Evolutionary conservation across 1,140 invertebrate genomes (phyloP).

Genomic region (Sipha flava): DNA sequence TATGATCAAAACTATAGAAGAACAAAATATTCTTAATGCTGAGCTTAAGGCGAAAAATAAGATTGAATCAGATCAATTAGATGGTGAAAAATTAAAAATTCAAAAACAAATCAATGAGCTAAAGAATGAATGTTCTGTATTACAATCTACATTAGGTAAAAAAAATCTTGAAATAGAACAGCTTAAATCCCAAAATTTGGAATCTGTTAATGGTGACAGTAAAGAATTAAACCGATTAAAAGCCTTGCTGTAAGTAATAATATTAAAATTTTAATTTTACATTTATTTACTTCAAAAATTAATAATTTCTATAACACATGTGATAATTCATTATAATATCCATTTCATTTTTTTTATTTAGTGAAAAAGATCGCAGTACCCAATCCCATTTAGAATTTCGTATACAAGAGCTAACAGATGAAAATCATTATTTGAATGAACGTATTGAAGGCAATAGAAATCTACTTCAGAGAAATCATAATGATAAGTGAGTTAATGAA

Average conservation of each 20-base stretch:
- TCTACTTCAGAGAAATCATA: background rate
- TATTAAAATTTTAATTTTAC: background rate
- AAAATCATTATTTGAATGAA: constrained; percentile 23
- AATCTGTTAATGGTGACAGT: background rate
- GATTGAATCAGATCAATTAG: background rate
- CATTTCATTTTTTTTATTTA: background rate
- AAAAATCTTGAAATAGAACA: background rate
- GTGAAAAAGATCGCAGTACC: background rate
- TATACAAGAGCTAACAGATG: constrained; percentile 21
- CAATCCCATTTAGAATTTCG: constrained; percentile 15
- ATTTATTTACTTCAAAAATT: no score
- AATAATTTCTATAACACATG: no score
- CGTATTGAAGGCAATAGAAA: background rate
- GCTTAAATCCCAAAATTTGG: background rate
- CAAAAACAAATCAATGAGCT: background rate
- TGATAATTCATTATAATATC: no score
- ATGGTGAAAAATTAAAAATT: background rate
- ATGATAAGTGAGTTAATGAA: background rate
- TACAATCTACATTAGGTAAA: background rate
- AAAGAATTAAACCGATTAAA: background rate
- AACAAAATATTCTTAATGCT: background rate
- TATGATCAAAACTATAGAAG: background rate
- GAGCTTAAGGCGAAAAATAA: background rate
- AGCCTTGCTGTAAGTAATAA: background rate
- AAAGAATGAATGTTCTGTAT: background rate